Percentiles rank a stretch among this genome's conserved stretches.
Conservation (phyloP, 2,113 vertebrate species). For the Sapayoa aenigma region DNA sequence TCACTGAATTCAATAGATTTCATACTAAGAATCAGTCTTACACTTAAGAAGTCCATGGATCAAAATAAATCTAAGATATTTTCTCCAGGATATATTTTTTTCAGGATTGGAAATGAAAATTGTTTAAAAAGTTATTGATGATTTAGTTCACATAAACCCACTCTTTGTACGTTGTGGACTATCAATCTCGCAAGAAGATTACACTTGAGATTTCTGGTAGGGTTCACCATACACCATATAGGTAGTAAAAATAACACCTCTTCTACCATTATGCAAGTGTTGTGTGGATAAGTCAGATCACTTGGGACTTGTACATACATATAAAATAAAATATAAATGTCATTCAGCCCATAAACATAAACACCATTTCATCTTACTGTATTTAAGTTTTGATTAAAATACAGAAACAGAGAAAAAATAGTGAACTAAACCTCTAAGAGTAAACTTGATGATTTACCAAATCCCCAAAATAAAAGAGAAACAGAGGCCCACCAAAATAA, state of each 20-base stretch:
- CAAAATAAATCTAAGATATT: not conserved
- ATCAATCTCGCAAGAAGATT: not conserved
- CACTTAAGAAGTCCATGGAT: not conserved
- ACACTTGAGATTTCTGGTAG: not conserved
- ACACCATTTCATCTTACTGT: not conserved
- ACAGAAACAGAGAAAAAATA: not conserved
- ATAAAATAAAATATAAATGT: not conserved
- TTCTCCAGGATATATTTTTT: not conserved
- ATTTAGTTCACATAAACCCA: not conserved
- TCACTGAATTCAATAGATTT: not conserved
- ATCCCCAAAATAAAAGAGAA: not conserved
- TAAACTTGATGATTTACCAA: not conserved
- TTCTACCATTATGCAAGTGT: not conserved
- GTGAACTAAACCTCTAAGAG: fast-evolving
- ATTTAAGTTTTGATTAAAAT: not conserved
- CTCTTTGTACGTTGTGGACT: not conserved
- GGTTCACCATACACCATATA: not conserved
- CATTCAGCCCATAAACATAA: not conserved
- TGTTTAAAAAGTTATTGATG: not conserved
- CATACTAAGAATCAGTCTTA: not conserved
- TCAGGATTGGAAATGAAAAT: not conserved
- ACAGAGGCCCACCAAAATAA: not conserved
- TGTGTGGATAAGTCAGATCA: not conserved
- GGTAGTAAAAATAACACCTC: not conserved
- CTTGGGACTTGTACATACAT: not conserved